Evolutionary conservation across 1,140 invertebrate species (phyloP).

Genomic region (Pentalonia nigronervosa): DNA sequence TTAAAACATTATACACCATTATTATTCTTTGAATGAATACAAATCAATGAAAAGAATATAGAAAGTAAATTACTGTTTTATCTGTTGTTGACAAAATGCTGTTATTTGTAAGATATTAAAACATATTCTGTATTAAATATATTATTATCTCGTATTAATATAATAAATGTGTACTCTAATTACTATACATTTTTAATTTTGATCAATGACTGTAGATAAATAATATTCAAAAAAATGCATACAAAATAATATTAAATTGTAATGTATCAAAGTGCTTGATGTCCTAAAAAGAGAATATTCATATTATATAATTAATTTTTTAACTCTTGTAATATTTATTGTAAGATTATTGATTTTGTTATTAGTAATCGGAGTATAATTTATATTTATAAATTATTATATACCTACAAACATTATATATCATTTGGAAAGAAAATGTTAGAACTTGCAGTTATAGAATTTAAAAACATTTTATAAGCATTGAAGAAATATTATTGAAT

Average conservation of each 20-base stretch:
- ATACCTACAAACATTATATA: neutral
- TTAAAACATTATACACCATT: neutral
- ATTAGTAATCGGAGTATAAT: neutral
- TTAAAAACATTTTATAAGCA: neutral
- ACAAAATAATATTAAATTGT: neutral
- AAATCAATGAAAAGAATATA: neutral
- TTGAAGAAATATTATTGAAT: no score
- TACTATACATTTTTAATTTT: neutral
- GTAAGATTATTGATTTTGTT: no score
- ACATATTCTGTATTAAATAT: neutral
- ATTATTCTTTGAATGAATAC: neutral
- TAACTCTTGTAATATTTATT: no score
- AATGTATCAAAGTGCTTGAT: neutral
- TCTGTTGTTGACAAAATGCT: neutral
- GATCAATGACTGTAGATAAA: neutral
- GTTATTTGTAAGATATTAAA: neutral
- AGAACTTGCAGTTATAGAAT: neutral
- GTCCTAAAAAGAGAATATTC: no score
- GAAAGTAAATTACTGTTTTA: constrained; percentile 11
- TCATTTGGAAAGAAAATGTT: neutral
- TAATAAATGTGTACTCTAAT: neutral
- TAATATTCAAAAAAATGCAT: neutral
- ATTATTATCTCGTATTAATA: neutral
- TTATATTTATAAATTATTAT: neutral
- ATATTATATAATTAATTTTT: no score